Base-by-base conservation (phyloP, 2,888 invertebrate species). In the Drosophila barbarae region DNA sequence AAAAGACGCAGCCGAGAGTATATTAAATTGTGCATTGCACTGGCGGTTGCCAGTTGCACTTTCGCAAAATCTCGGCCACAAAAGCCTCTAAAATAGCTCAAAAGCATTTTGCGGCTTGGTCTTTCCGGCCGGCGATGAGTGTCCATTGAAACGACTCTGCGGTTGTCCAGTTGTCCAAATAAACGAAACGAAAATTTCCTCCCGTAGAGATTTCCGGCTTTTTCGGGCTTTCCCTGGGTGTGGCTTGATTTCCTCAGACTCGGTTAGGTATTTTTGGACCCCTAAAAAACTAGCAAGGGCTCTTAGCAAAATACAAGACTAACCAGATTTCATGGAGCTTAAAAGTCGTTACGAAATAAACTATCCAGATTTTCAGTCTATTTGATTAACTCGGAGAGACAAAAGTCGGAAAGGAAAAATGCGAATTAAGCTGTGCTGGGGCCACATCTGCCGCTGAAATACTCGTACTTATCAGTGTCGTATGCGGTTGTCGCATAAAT, bases 61-160 rank as follows among this genome's bases (percentile, higher is more conserved):
- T 39, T 42, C 30, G 47, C 39, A 59, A 67, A 66, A 56, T 51
- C 68, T 55, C 60, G 32, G 41, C 69, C 36, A 30, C 41, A 49
- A 41, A 63, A 53, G 38, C 36, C 46, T 49, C 63, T 53, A 18
- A 59, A 65, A 58, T 59, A 44, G 60, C 41, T 64, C 56, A 63
- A 73, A 74, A 65, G 69, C 73, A 71, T 65, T 76, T 70, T 72
- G 72, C 56, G 79, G 76, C 49, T 50, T 52, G 44, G 35, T 61
- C 41, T 46, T 68, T 68, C 23, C 53, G 53, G 38, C n/a, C 53
- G 13, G 49, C 50, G 32, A 35, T 35, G 47, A 32, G 44, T 51
- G 56, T 49, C 77, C 73, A 69, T 68, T 72, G 52, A 57, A 67
- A 60, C 57, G 49, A 26, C 47, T 52, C 54, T 72, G 68, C 30